phyloP scores from a whole-genome alignment of 2,888 invertebrate genomes.

The Tenthredo mesomela region DNA sequence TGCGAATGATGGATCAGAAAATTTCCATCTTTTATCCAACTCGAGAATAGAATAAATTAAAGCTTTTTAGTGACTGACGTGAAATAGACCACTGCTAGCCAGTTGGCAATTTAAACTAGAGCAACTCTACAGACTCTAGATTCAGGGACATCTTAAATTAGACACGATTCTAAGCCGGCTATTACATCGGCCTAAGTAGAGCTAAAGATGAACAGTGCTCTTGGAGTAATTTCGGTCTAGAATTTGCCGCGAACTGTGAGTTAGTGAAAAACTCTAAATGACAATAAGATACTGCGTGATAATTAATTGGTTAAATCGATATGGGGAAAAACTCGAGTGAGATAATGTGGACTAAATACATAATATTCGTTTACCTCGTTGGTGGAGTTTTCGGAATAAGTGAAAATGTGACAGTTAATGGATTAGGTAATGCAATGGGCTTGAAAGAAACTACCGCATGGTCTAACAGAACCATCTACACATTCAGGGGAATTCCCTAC shows the following conservation, averaged over 20 bases:
- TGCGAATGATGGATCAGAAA: not conserved
- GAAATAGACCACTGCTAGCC: not conserved
- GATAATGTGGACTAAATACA: not conserved
- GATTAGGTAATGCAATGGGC: conserved; percentile 20
- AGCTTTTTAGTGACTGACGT: not conserved
- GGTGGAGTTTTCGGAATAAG: not conserved
- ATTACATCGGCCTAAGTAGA: not conserved
- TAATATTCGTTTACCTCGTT: not conserved
- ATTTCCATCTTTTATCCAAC: not conserved
- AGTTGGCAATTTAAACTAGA: not conserved
- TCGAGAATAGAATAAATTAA: not conserved
- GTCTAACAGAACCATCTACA: conserved; percentile 2
- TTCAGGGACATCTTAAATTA: not conserved
- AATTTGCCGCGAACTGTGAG: not conserved
- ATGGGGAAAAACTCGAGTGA: not conserved
- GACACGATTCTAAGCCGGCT: not conserved
- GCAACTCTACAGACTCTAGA: not conserved
- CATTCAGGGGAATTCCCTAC: conserved; percentile 34
- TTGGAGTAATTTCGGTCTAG: not conserved
- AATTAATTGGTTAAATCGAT: not conserved
- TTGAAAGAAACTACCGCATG: conserved; percentile 7
- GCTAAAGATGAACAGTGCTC: not conserved
- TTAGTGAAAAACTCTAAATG: not conserved
- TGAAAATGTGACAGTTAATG: conserved; percentile 5
- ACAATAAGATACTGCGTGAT: not conserved